These are phyloP conservation scores for Cephus nigrinus DNA, from an alignment of 2,888 invertebrate genomes.

Conservation along the genomic window DNA sequence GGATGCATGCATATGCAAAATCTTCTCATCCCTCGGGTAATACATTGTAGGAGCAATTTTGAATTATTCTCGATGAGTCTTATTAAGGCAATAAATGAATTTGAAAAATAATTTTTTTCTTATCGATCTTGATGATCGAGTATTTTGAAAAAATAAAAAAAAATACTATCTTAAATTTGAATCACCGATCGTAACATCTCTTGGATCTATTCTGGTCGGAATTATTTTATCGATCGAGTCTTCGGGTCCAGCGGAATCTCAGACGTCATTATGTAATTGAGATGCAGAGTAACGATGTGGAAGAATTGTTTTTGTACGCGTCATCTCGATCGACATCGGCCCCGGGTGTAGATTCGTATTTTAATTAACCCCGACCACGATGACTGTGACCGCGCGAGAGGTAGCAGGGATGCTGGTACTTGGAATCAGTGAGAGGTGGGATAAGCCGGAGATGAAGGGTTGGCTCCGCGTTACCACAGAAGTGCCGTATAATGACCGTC, in stretches of 20 bases:
- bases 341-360: neutral
- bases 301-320: neutral
- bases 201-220: neutral
- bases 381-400: neutral
- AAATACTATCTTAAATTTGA: neutral
- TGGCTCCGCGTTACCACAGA: conserved; percentile 12
- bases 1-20: no score
- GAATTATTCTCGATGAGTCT: no score
- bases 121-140: no score
- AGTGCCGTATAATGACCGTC: conserved; percentile 32
- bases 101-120: no score
- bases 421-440: neutral
- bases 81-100: no score
- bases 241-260: neutral
- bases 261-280: neutral
- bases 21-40: no score
- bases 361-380: conserved; percentile 5
- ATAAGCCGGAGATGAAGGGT: neutral
- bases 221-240: neutral
- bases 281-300: neutral
- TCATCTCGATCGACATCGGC: neutral
- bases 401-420: neutral
- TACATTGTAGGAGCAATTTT: no score
- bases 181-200: neutral
- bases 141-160: neutral